Conservation (phyloP, 2,888 invertebrate genomes). For the Macaria notata region DNA sequence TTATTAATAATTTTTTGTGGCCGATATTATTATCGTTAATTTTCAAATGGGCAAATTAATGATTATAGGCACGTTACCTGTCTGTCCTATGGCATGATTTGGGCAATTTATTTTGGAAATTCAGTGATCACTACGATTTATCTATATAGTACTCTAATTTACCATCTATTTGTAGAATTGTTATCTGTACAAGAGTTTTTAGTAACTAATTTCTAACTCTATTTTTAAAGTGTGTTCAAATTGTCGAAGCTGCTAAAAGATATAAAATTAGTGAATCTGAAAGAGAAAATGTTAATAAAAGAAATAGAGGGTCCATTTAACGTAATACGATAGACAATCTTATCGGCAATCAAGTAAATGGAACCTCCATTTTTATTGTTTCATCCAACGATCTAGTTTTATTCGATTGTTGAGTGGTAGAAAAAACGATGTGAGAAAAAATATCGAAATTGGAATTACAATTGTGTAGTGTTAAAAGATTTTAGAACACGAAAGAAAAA, state of each 20-base stretch:
- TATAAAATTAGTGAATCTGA: conserved; percentile 34
- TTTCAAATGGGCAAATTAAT: too few species aligned
- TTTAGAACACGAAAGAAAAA: too few species aligned
- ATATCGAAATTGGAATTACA: conserved; percentile 13
- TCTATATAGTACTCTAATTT: conserved; percentile 16
- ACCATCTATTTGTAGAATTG: conserved; percentile 33
- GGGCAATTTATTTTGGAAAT: not conserved
- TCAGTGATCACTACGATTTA: conserved; percentile 5
- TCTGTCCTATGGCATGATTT: too few species aligned
- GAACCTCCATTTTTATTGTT: conserved; percentile 28
- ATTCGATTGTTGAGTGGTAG: conserved; percentile 28
- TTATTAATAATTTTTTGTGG: too few species aligned
- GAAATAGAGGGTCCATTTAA: conserved; percentile 26
- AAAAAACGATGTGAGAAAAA: conserved; percentile 26
- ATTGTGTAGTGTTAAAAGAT: conserved; percentile 9
- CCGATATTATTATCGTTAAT: too few species aligned
- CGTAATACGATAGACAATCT: conserved; percentile 14
- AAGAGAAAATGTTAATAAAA: conserved; percentile 34
- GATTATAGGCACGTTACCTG: too few species aligned
- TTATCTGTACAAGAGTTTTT: conserved; percentile 32
- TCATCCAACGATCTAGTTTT: conserved; percentile 28
- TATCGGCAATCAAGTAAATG: conserved; percentile 33
- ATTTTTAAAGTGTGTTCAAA: conserved; percentile 30
- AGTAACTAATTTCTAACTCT: conserved; percentile 34
- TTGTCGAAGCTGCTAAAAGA: conserved; percentile 31